Conservation (phyloP, 2,888 invertebrate species). For the Eupeodes luniger region DNA sequence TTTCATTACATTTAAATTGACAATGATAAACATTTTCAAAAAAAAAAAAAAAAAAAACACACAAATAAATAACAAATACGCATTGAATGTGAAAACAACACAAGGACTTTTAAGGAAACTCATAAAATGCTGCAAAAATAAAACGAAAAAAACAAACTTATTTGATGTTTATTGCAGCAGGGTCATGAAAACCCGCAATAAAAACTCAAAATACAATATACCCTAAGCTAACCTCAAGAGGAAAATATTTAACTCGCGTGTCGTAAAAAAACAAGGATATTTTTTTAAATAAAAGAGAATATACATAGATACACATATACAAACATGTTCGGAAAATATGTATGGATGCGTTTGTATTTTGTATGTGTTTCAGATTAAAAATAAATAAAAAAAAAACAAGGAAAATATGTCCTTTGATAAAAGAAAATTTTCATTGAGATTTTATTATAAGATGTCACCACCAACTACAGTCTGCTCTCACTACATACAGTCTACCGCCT, state of each 20-base stretch:
- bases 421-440: not conserved
- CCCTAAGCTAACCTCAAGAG: conserved; percentile 32
- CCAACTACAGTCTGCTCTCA: not conserved
- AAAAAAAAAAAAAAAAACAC: conserved; percentile 38
- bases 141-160: not conserved
- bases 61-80: conserved; percentile 29
- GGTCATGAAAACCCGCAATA: conserved; percentile 47
- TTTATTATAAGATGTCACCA: conserved; percentile 56
- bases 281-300: conserved; percentile 15
- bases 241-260: not conserved
- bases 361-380: too few species aligned
- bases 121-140: conserved; percentile 29
- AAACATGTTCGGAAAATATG: too few species aligned
- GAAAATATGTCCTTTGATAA: not conserved
- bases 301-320: too few species aligned
- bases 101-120: conserved; percentile 23
- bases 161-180: conserved; percentile 45
- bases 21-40: conserved; percentile 46
- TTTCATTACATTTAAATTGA: conserved; percentile 67
- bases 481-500: not conserved
- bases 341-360: not conserved
- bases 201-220: conserved; percentile 50
- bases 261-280: conserved; percentile 57
- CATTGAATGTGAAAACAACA: conserved; percentile 25
- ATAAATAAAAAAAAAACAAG: too few species aligned